These are phyloP conservation scores for Dinothrombium tinctorium DNA, from an alignment of 1,140 invertebrate species.

Conservation along the genomic window DNA sequence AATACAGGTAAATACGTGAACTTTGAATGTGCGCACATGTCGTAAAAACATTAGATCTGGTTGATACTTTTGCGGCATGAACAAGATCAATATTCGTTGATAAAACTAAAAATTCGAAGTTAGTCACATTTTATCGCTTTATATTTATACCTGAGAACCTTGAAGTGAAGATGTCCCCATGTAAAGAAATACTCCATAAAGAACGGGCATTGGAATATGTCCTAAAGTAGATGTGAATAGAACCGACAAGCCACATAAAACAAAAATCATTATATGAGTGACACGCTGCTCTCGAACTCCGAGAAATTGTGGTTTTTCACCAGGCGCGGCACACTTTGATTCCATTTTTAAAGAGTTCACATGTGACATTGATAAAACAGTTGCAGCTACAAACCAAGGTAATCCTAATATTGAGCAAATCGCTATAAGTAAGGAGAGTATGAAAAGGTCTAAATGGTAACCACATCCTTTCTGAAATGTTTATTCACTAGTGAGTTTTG, in stretches of 20 bases:
- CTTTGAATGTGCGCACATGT: constrained; percentile 72
- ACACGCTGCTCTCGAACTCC: constrained; percentile 88
- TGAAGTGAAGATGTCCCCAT: constrained; percentile 94
- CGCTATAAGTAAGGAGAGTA: constrained; percentile 64
- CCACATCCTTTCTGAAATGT: constrained; percentile 80
- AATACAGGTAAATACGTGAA: constrained; percentile 82
- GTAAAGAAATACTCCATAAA: constrained; percentile 95
- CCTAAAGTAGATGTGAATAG: constrained; percentile 52
- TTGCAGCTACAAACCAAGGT: constrained; percentile 90
- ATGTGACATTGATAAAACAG: constrained; percentile 93
- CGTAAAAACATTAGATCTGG: constrained; percentile 93
- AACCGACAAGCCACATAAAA: constrained; percentile 85
- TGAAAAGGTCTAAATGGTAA: constrained; percentile 86
- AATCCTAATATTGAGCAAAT: constrained; percentile 79
- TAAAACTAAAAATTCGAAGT: constrained; percentile 44
- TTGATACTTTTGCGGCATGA: constrained; percentile 97
- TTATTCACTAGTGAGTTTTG: constrained; percentile 2
- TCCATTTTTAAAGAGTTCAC: constrained; percentile 90
- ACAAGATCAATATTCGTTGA: constrained; percentile 75
- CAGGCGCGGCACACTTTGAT: constrained; percentile 85
- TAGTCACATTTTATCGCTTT: not conserved
- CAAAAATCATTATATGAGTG: constrained; percentile 84
- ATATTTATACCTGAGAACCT: constrained; percentile 35
- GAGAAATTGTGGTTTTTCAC: constrained; percentile 89
- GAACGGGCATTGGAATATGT: constrained; percentile 64